Evolutionary conservation across 1,140 invertebrate genomes (phyloP), one percentile per base, ranked within the genome.

Genomic region (Protaetia brevitarsis): DNA sequence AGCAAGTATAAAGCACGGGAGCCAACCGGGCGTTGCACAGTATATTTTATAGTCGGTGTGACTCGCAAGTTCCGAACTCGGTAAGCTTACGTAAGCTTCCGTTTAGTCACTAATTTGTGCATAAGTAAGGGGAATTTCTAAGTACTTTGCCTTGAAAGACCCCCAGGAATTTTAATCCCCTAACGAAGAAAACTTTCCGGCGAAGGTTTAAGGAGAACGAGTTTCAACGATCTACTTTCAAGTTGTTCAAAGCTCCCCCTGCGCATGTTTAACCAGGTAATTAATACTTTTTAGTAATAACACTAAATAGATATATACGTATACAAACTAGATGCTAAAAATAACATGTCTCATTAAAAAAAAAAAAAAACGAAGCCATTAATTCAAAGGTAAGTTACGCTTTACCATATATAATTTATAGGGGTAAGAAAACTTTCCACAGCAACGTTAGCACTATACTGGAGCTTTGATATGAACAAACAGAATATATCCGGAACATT

Each of bases 21-120:
- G 57, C 30, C 30, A 28, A 26, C 57, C 28, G 30, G 30, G 57
- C 57, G 26, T 28, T 28, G 57, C 41, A 23, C 57, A 29, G 29
- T 59, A 34, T 62, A 34, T 62, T 62, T 31, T 62, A 36, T 30
- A 62, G 60, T 62, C 29, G 29, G 8, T 30, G 27, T 36, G 29
- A 62, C 19, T 45, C 30, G 37, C 23, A 51, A 65, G 37, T 65
- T 65, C 28, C 41, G 13, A 65, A 65, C 63, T 65, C 41, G 19
- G 41, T 65, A 65, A 65, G 63, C 63, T 65, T 51, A 58, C 51
- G 30, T 65, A 65, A 65, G 63, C 63, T 58, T 58, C 27, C 63
- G 41, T 65, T 65, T 65, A 58, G 63, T 65, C 41, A 57, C 60
- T 62, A 62, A 62, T 62, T 62, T 62, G 60, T 62, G 60, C 60